Evolutionary conservation across 1,140 invertebrate species (phyloP).

Genomic region (Lucilia cuprina): DNA sequence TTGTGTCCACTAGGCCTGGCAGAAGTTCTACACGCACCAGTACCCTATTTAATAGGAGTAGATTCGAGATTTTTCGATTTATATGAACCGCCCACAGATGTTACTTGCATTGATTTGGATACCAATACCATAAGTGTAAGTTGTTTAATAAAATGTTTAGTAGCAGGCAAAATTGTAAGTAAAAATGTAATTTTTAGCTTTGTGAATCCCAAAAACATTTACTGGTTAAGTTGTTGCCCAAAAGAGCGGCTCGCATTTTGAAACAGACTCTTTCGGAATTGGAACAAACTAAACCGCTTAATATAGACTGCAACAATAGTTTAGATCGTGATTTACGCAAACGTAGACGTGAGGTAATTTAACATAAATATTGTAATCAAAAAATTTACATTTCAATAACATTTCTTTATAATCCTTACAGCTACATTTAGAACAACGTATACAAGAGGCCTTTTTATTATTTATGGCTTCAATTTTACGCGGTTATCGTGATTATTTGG

Average conservation of each 20-base stretch:
- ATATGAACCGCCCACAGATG: constrained; percentile 94
- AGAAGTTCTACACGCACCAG: constrained; percentile 91
- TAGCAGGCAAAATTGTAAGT: neutral
- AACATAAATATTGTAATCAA: neutral
- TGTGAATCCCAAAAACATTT: constrained; percentile 88
- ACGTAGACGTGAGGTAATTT: constrained; percentile 65
- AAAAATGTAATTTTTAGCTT: constrained; percentile 64
- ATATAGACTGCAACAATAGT: constrained; percentile 67
- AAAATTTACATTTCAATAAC: too few species aligned
- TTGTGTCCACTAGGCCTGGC: constrained; percentile 91
- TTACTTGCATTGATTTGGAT: constrained; percentile 97
- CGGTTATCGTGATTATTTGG: constrained; percentile 88
- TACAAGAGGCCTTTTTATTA: constrained; percentile 95
- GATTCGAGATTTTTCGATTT: constrained; percentile 97
- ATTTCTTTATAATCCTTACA: constrained; percentile 40
- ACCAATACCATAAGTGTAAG: constrained; percentile 90
- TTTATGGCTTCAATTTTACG: constrained; percentile 95
- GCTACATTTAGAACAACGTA: constrained; percentile 87
- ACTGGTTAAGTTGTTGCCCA: constrained; percentile 85
- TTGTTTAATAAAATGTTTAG: neutral
- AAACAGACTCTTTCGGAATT: constrained; percentile 76
- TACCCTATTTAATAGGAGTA: constrained; percentile 96
- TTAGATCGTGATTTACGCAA: constrained; percentile 69
- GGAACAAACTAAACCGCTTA: constrained; percentile 62
- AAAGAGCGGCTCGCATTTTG: constrained; percentile 82